phyloP scores from a whole-genome alignment of 2,888 invertebrate species.

The Drosophila lutescens region DNA sequence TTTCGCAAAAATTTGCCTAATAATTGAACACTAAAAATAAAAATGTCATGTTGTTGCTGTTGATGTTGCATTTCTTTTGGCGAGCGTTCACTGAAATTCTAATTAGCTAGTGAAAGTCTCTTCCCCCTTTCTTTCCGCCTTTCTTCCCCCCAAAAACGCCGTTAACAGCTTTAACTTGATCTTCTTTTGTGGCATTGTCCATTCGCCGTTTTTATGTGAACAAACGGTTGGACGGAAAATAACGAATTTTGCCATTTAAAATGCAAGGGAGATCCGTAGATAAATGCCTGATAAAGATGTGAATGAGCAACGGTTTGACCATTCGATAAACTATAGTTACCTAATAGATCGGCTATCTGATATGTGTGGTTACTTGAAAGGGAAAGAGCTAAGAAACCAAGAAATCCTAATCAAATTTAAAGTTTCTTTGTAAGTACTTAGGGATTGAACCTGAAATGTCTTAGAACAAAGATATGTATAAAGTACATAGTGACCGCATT shows the following conservation, averaged over 20 bases:
- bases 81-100: conserved; percentile 68
- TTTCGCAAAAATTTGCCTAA: conserved; percentile 77
- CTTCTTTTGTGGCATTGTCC: conserved; percentile 43
- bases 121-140: conserved; percentile 1
- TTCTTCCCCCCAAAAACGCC: conserved; percentile 34
- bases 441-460: background rate
- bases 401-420: background rate
- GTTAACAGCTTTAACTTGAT: conserved; percentile 22
- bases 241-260: conserved; percentile 33
- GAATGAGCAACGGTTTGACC: conserved; percentile 32
- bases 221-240: conserved; percentile 20
- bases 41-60: conserved; percentile 8
- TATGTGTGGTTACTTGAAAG: background rate
- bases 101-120: conserved; percentile 70
- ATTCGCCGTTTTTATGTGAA: conserved; percentile 34
- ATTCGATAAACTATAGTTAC: conserved; percentile 23
- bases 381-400: background rate
- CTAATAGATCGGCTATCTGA: conserved; percentile 19
- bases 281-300: conserved; percentile 20
- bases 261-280: conserved; percentile 29
- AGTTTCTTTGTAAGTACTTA: background rate
- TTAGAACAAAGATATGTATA: background rate
- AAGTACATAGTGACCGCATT: background rate
- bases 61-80: conserved; percentile 36
- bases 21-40: conserved; percentile 61